Conservation (phyloP, 2,888 invertebrate species). For the Bursaphelenchus okinawaensis region DNA sequence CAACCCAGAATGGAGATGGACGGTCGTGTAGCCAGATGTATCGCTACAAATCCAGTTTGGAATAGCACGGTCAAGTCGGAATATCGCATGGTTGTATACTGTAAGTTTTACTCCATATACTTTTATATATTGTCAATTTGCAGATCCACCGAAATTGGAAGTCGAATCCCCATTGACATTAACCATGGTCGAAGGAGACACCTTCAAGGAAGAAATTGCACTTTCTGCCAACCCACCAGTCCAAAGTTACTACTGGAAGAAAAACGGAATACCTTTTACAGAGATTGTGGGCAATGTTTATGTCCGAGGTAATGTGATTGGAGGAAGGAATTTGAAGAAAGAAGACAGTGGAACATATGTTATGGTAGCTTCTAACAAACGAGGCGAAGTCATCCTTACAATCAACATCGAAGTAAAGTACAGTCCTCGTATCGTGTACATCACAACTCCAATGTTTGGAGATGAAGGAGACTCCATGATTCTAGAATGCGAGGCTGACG, state of each 20-base stretch:
- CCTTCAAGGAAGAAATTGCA: conserved; percentile 51
- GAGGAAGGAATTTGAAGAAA: conserved; percentile 27
- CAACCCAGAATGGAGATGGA: conserved; percentile 46
- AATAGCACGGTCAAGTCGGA: conserved; percentile 35
- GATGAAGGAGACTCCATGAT: conserved; percentile 47
- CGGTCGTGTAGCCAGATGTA: conserved; percentile 43
- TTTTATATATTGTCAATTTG: conserved; percentile 18
- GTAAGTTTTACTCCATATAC: conserved; percentile 34
- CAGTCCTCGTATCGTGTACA: conserved; percentile 37
- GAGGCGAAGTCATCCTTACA: conserved; percentile 50
- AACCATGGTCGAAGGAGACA: conserved; percentile 50
- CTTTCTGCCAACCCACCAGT: conserved; percentile 52
- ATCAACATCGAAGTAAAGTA: conserved; percentile 48
- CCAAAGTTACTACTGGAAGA: conserved; percentile 38
- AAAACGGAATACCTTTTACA: conserved; percentile 50
- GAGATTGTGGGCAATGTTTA: conserved; percentile 43
- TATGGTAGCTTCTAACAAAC: conserved; percentile 44
- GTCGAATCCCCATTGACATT: conserved; percentile 47
- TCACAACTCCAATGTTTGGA: conserved; percentile 50
- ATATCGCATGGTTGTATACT: conserved; percentile 44
- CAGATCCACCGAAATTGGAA: conserved; percentile 48
- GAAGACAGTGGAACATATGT: conserved; percentile 51
- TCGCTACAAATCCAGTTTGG: conserved; percentile 52
- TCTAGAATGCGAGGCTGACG: conserved; percentile 55
- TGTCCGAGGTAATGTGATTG: conserved; percentile 27